Base-by-base conservation (phyloP, 2,888 invertebrate species). In the Diarsia rubi region DNA sequence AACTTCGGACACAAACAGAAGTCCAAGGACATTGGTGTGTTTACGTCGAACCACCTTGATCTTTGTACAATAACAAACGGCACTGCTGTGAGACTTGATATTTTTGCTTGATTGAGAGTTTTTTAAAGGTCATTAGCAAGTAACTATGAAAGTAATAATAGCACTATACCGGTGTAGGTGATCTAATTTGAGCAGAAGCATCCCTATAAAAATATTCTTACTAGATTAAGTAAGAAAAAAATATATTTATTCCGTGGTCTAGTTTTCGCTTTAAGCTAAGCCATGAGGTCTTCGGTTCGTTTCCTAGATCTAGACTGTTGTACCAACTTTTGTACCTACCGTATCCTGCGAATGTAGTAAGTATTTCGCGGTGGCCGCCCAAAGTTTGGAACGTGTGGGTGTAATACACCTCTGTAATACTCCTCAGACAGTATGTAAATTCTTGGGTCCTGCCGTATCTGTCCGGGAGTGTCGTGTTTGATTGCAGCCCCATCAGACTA, bases 11-110 rank as follows among this genome's bases (percentile, higher is more conserved):
- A 9, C 14, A 5, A 54, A 62, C 54, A 42, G 21, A 66, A 57
- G 49, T 77, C 65, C 44, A 80, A 77, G 72, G 72, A 72, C 77
- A 52, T 42, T 9, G 6, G 21, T 21, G 14, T 67, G 24, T 79
- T 64, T 54, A 70, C 52, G 42, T 71, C n/a, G 19, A 31, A 42
- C 24, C 11, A 42, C 60, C 73, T 73, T 78, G 78, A 73, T 66
- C 78, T 78, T 66, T 63, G 78, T 16, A 63, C 78, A 44, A 67
- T 54, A 78, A 73, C 42, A 73, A 73, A 78, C 54, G 31, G 12
- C 59, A 45, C 54, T 47, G 1, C 12, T 57, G 49, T 14, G 2
- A 27, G 11, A 47, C 14, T 27, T 54, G 60, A n/a, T 42, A 57
- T 31, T n/a, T 21, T 65, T 67, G 16, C 16, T 27, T 37, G 59